Base-by-base conservation (phyloP, 2,888 invertebrate species). In the Andrena praecox region DNA sequence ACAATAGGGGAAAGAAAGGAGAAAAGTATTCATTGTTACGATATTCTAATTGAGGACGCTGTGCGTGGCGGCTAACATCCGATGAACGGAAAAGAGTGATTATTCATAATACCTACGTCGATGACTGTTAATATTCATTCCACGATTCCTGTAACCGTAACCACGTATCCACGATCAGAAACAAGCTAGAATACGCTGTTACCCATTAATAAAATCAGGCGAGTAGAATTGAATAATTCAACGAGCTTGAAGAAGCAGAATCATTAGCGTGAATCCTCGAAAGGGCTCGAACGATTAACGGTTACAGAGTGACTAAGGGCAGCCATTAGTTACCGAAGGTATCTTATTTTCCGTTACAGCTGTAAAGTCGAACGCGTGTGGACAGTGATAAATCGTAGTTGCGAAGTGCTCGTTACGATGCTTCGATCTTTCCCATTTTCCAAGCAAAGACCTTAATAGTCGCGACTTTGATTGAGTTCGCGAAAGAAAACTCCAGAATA, bases 91-190 rank as follows among this genome's bases (percentile, higher is more conserved):
- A 90, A 87, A 88, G 71, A 76, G 77, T 87, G 87, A 90, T 90
- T 90, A 89, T 79, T 82, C 80, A 82, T 85, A 90, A 88, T 88
- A 78, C 66, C 78, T 72, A 67, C 54, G 70, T 75, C 69, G 59
- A 72, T 70, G 35, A 67, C 80, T 87, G 89, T 89, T 89, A 89
- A 90, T 89, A 90, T 86, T 85, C 87, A 89, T 90, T 88, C 86
- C 86, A 50, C 52, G 80, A 76, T 78, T 85, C 84, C 84, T 72
- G 84, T 83, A 77, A 85, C 83, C 87, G 74, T 80, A 77, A 85
- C 79, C 70, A 72, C 56, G 56, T 64, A 42, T 66, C 71, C 20
- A 8, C 29, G n/a, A 8, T 35, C 50, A 60, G 48, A 70, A 84
- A 62, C 35, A n/a, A 59, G n/a, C 2, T 20, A 5, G 1, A 33